These are phyloP conservation scores for Apamea monoglypha DNA, from an alignment of 2,888 invertebrate species.

Conservation along the genomic window DNA sequence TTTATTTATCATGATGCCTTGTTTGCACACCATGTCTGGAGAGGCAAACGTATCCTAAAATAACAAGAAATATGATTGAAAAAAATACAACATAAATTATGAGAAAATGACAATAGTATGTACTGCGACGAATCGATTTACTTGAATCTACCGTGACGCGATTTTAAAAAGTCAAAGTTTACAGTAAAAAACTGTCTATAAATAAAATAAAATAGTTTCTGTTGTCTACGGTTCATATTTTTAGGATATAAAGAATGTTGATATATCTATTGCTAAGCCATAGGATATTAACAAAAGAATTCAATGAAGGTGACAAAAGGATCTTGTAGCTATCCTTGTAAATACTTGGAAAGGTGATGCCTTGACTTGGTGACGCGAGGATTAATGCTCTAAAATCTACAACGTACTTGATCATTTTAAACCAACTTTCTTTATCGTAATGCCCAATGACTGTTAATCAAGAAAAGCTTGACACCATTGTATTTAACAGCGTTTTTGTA, in stretches of 20 bases:
- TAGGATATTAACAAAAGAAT: conserved; percentile 29
- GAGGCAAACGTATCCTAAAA: conserved; percentile 43
- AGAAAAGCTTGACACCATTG: no score
- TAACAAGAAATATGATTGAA: conserved; percentile 55
- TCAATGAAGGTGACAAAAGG: conserved; percentile 9
- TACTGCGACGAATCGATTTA: conserved; percentile 55
- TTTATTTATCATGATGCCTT: conserved; percentile 36
- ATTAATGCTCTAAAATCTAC: no score
- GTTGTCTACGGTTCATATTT: conserved; percentile 41
- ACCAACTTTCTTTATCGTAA: no score
- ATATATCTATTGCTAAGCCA: conserved; percentile 36
- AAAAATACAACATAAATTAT: conserved; percentile 60
- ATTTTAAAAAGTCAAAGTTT: conserved; percentile 52
- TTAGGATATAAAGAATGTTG: conserved; percentile 41
- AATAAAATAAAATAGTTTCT: conserved; percentile 34
- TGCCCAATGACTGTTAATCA: no score
- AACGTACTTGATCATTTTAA: no score
- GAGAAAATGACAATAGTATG: conserved; percentile 52
- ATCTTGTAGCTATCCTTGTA: no score
- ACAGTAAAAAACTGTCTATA: conserved; percentile 40
- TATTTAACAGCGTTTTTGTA: no score
- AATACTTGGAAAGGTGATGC: no score
- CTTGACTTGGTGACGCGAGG: no score
- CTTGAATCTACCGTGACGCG: conserved; percentile 44
- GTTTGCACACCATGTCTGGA: conserved; percentile 40